These are phyloP conservation scores for Agapornis canus DNA, from an alignment of 2,797 vertebrate species.

Conservation along the genomic window DNA sequence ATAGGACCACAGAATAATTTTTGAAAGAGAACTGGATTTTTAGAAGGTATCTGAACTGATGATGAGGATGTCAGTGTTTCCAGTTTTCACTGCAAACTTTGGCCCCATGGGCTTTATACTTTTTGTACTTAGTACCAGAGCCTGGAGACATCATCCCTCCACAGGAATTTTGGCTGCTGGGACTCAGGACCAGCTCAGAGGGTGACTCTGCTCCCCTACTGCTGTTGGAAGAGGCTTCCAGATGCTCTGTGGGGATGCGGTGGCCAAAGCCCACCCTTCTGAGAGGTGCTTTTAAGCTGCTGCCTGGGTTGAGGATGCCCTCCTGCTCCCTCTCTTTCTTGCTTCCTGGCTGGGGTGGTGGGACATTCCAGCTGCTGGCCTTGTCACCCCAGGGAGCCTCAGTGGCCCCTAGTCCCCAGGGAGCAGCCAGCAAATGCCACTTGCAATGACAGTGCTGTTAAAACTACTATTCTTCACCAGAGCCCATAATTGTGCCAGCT, in stretches of 20 bases:
- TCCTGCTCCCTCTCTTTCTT: neutral
- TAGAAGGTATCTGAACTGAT: neutral
- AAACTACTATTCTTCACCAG: fast-evolving
- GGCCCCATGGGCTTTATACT: neutral
- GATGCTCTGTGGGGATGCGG: fast-evolving
- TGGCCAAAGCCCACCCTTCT: neutral
- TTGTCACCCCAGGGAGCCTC: fast-evolving
- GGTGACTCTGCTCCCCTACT: fast-evolving
- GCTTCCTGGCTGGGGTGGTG: neutral
- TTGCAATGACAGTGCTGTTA: neutral
- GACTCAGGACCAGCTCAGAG: neutral
- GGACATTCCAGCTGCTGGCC: neutral
- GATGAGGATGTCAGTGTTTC: neutral
- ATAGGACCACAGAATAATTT: neutral
- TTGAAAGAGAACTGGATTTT: neutral
- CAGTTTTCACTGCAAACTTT: neutral
- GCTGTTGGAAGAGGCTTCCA: neutral
- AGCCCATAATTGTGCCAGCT: fast-evolving
- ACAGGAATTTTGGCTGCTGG: neutral
- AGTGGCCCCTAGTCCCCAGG: neutral
- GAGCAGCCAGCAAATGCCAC: neutral
- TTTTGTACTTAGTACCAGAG: neutral
- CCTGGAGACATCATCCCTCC: neutral
- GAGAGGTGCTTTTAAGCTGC: neutral
- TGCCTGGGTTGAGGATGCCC: fast-evolving